Conservation (phyloP, 2,797 vertebrate genomes). For the Chloroceryle amazona region DNA sequence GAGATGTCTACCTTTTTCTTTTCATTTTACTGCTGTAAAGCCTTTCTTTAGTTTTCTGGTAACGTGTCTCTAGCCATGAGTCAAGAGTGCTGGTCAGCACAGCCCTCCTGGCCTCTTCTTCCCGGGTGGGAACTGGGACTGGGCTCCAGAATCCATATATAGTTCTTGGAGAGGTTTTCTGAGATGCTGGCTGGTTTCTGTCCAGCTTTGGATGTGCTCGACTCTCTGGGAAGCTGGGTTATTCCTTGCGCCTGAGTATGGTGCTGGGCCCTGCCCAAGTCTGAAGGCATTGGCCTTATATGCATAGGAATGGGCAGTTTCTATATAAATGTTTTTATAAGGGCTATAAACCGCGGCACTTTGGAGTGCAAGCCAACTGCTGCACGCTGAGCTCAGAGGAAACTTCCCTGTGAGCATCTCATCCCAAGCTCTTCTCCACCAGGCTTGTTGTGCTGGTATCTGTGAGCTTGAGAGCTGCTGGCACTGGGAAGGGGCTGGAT, state of each 20-base stretch:
- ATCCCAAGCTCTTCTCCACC: accelerated
- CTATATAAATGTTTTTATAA: slow-evolving; percentile 72
- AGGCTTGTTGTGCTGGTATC: neutral
- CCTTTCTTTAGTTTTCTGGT: neutral
- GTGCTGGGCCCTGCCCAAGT: slow-evolving; percentile 39
- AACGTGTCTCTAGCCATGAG: neutral
- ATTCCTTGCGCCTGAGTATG: slow-evolving; percentile 18
- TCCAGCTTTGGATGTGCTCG: slow-evolving; percentile 46
- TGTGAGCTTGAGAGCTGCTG: neutral
- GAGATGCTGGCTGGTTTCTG: slow-evolving; percentile 35
- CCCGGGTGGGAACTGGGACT: neutral
- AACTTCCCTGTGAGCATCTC: neutral
- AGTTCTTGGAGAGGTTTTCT: slow-evolving; percentile 36
- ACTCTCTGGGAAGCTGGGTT: neutral
- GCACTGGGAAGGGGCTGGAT: neutral
- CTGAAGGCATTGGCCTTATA: slow-evolving; percentile 67
- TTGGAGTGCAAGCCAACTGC: neutral
- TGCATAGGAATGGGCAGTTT: slow-evolving; percentile 59
- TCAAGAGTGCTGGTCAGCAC: neutral
- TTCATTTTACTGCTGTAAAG: neutral
- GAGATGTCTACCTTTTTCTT: neutral
- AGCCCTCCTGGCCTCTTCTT: neutral
- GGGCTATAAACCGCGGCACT: neutral
- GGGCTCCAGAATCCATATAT: slow-evolving; percentile 54
- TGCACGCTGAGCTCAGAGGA: neutral